Percentiles rank a stretch among this genome's conserved stretches.
phyloP scores from a whole-genome alignment of 2,888 invertebrate species.

The Morpho helenor region DNA sequence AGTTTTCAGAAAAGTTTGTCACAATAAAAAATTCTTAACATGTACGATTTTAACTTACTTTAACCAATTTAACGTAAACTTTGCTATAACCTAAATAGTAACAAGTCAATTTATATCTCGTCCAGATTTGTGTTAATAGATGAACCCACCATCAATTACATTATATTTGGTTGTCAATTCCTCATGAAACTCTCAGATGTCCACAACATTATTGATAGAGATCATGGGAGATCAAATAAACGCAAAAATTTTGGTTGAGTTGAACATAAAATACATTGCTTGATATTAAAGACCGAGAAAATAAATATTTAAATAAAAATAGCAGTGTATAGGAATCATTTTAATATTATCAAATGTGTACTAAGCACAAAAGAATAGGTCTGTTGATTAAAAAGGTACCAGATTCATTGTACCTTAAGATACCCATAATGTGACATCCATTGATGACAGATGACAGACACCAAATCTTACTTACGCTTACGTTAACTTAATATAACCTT shows the following conservation, averaged over 20 bases:
- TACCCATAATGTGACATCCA: conserved; percentile 62
- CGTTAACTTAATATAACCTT: conserved; percentile 25
- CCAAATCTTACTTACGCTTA: conserved; percentile 17
- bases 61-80: no score
- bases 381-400: conserved; percentile 43
- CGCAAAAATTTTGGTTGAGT: background rate
- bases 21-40: no score
- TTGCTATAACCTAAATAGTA: no score
- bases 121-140: no score
- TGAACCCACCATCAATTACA: conserved; percentile 15
- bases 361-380: conserved; percentile 29
- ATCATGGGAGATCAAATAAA: conserved; percentile 8
- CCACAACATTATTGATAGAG: conserved; percentile 30
- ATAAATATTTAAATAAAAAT: background rate
- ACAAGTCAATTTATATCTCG: no score
- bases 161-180: conserved; percentile 41
- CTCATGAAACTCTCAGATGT: conserved; percentile 28
- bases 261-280: conserved; percentile 7
- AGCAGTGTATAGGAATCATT: conserved; percentile 18
- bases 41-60: no score
- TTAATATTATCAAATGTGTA: conserved; percentile 2
- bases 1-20: no score
- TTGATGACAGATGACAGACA: conserved; percentile 64
- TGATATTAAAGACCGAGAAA: background rate
- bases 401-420: conserved; percentile 43